Evolutionary conservation across 30 jellyfish, hydroid and myxozoan genomes (phyloP), one percentile per base, ranked within the genome.

Genomic region (Chironex yamaguchii): DNA sequence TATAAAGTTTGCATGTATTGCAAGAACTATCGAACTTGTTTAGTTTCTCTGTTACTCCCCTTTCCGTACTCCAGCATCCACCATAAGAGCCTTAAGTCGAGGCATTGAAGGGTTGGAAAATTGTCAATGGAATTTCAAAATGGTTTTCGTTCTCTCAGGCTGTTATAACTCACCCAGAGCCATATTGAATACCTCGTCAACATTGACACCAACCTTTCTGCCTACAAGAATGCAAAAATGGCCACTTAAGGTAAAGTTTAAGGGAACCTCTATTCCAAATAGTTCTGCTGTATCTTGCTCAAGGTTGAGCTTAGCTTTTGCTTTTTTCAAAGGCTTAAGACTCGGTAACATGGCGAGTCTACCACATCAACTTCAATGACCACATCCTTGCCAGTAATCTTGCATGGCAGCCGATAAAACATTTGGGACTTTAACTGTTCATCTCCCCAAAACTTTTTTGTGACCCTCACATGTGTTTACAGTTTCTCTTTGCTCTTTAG

Each of bases 371-470:
- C 33, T 48, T 27, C 13, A 4, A 76, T 6, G 21, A 34, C 29
- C 1, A 76, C 81, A 21, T 33, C 83, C 3, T 22, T 36, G 0
- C 74, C 74, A 62, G 74, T 36, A 33, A 51, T 1, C 23, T 17
- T 51, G 24, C 13, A 83, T 29, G 90, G 83, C 21, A 78, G 21
- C 81, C 29, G 24, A 28, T 30, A 27, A 4, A 27, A 27, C 22
- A 58, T 63, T 2, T 29, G 29, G 1, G 81, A 67, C 63, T 67
- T 30, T 29, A 67, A 33, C 27, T 63, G 81, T 30, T 30, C 31
- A 14, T 64, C 84, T 21, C 86, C 89, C 1, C 89, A 83, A 76
- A 76, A 76, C 34, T n/a, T n/a, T n/a, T n/a, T n/a, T n/a, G n/a
- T n/a, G n/a, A n/a, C n/a, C n/a, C n/a, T n/a, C 62, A 1, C 63